Evolutionary conservation across 2,113 vertebrate genomes (phyloP).

Genomic region (Eidolon helvum): DNA sequence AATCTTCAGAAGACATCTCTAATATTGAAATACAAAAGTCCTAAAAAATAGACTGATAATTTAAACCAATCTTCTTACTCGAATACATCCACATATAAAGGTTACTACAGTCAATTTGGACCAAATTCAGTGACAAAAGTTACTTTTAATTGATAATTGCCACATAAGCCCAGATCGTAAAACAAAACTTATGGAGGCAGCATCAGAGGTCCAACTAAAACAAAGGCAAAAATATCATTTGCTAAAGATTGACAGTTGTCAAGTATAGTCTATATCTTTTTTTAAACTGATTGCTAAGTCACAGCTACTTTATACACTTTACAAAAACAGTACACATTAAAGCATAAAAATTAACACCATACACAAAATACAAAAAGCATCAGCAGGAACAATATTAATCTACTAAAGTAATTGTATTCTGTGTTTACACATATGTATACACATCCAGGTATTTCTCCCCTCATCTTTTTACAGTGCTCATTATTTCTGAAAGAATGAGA

Average conservation of each 20-base stretch:
- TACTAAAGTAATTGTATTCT: constrained; percentile 61
- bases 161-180: constrained; percentile 25
- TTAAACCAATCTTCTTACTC: constrained; percentile 54
- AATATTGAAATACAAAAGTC: constrained; percentile 50
- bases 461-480: background rate
- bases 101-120: constrained; percentile 50
- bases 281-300: constrained; percentile 65
- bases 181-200: background rate
- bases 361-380: constrained; percentile 61
- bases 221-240: constrained; percentile 56
- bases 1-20: constrained; percentile 64
- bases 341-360: constrained; percentile 69
- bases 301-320: constrained; percentile 71
- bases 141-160: constrained; percentile 48
- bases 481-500: constrained; percentile 40
- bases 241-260: constrained; percentile 45
- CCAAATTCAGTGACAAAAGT: constrained; percentile 24
- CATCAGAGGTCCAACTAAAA: constrained; percentile 31
- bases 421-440: constrained; percentile 62
- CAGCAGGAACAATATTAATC: constrained; percentile 56
- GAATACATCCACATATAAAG: constrained; percentile 35
- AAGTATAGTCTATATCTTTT: constrained; percentile 43
- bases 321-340: constrained; percentile 52
- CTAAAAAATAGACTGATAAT: constrained; percentile 14
- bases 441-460: constrained; percentile 49